These are phyloP conservation scores for Cataglyphis altisquamis DNA, from an alignment of 2,888 invertebrate genomes.

Conservation along the genomic window DNA sequence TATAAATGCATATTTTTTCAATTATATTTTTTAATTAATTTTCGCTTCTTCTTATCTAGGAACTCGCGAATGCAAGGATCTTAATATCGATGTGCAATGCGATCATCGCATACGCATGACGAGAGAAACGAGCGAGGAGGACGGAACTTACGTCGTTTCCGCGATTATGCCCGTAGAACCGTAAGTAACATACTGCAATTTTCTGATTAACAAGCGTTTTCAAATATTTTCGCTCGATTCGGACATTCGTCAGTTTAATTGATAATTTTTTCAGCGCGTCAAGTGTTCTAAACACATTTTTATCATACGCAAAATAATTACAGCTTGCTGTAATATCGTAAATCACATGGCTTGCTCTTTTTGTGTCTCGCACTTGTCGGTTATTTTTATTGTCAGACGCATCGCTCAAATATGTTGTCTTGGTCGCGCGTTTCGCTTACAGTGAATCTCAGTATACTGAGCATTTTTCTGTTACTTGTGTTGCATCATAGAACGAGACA, in stretches of 20 bases:
- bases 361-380: background rate
- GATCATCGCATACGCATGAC: conserved; percentile 90
- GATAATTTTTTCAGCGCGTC: conserved; percentile 25
- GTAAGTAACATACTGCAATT: conserved; percentile 88
- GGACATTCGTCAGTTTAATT: conserved; percentile 14
- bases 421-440: conserved; percentile 15
- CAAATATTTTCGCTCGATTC: background rate
- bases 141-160: conserved; percentile 93
- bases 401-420: background rate
- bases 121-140: conserved; percentile 88
- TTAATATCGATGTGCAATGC: conserved; percentile 96
- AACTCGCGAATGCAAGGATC: conserved; percentile 94
- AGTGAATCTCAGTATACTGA: conserved; percentile 63
- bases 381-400: conserved; percentile 3
- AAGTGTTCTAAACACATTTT: background rate
- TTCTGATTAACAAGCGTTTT: background rate
- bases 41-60: conserved; percentile 84
- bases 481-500: conserved; percentile 92
- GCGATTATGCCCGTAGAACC: conserved; percentile 94
- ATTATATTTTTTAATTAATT: background rate
- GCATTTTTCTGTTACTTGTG: conserved; percentile 77
- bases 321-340: background rate
- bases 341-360: conserved; percentile 25
- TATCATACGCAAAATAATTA: background rate
- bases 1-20: background rate